These are phyloP conservation scores for Equus quagga DNA, from an alignment of 2,113 vertebrate genomes.

Conservation along the genomic window DNA sequence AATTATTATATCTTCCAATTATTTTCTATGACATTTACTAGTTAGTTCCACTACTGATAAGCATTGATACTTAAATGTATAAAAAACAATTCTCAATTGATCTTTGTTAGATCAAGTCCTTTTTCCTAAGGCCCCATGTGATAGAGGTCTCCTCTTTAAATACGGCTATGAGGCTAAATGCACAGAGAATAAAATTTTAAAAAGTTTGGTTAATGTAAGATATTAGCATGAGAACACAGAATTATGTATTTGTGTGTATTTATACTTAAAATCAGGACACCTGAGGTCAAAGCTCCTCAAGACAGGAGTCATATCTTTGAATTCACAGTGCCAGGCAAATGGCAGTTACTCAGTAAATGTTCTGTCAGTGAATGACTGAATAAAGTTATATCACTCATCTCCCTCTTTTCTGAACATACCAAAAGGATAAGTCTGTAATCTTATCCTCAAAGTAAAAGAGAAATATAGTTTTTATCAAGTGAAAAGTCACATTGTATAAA, in stretches of 20 bases:
- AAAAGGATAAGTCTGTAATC: not conserved
- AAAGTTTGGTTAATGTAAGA: not conserved
- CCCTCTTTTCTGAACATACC: not conserved
- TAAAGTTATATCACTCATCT: not conserved
- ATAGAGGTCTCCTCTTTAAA: not conserved
- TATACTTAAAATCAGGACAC: not conserved
- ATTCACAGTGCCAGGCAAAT: not conserved
- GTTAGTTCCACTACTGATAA: not conserved
- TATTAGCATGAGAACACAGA: not conserved
- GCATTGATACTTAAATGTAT: not conserved
- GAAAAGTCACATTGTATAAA: not conserved
- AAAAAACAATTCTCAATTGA: slow-evolving; percentile 2
- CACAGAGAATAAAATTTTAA: not conserved
- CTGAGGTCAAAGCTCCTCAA: not conserved
- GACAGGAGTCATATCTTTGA: not conserved
- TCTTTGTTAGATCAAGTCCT: not conserved
- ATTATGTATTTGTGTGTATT: not conserved
- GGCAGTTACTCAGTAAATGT: not conserved
- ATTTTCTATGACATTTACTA: not conserved
- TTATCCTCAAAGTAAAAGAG: not conserved
- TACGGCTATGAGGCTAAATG: not conserved
- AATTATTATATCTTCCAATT: not conserved
- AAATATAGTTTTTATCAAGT: not conserved
- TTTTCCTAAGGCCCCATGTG: not conserved
- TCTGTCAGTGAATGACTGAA: not conserved